phyloP scores from a whole-genome alignment of 2,113 vertebrate species.

The Carollia perspicillata region DNA sequence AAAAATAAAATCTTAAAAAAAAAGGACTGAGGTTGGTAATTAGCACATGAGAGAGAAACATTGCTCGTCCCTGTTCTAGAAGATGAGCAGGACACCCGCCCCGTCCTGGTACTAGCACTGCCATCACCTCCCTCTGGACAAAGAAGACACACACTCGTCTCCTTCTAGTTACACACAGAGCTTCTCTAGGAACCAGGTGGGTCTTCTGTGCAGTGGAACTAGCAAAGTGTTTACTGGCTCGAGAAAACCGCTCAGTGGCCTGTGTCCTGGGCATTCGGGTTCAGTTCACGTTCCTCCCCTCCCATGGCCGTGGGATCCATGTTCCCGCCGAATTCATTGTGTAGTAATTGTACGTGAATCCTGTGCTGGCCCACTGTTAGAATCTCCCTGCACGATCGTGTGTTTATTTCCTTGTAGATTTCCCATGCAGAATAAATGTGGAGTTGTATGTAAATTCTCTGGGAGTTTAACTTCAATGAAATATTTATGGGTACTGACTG shows the following conservation, averaged over 20 bases:
- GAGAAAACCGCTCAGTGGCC: background rate
- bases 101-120: fast-evolving
- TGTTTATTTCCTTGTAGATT: background rate
- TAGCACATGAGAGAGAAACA: fast-evolving
- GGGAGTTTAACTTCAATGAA: background rate
- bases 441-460: background rate
- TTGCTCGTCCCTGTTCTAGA: background rate
- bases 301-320: background rate
- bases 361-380: background rate
- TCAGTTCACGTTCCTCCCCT: background rate
- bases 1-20: no score
- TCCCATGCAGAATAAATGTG: background rate
- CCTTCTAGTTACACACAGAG: background rate
- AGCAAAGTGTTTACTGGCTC: background rate
- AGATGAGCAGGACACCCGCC: background rate
- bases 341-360: background rate
- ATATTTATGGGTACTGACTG: background rate
- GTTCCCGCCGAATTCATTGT: background rate
- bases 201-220: background rate
- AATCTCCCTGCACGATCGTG: background rate
- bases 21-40: background rate
- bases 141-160: fast-evolving
- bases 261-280: background rate
- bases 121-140: fast-evolving
- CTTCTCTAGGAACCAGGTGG: constrained; percentile 50